Base-by-base conservation (phyloP, 2,888 invertebrate genomes). In the Pinctada fucata region DNA sequence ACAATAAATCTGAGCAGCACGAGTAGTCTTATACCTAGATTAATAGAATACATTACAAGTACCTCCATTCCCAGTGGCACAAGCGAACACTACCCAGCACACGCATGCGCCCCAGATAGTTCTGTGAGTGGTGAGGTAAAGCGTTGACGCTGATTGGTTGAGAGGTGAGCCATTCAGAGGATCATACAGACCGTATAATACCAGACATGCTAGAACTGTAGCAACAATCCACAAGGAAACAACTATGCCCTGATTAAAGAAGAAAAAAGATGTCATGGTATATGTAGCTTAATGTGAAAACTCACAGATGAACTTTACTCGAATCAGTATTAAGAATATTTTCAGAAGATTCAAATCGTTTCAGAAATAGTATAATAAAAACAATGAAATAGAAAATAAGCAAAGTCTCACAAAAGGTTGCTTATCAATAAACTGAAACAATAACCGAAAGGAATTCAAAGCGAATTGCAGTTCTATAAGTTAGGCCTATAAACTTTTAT, bases 11-110 rank as follows among this genome's bases (percentile, higher is more conserved):
- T 1, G 31, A 31, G 31, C 31, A 31, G 31, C 31, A 31, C 31
- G 31, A 31, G 31, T 31, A 31, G 31, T 31, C 31, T 31, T 31
- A 31, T 31, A 31, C 31, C 31, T 31, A 31, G 31, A 31, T 31
- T 31, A 31, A 31, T 31, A 31, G 31, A 31, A 31, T 31, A 31
- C 31, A 31, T 31, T 31, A 31, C 31, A 63, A 83, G 58, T 84
- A 92, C 92, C 93, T 89, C 94, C 94, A 86, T 93, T 91, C 45
- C 94, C 94, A 72, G 92, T 90, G 10, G 91, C 90, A 83, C 94
- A 94, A 66, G 93, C 93, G 86, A 93, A 93, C 71, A 94, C 92
- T 8, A 94, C 91, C 94, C 94, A 94, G 65, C 91, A 90, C 4
- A 94, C 84, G 2, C 93, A 93, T 2, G 93, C 76, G 1, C 92